phyloP scores from a whole-genome alignment of 2,888 invertebrate species.

The Lasioglossum malachurum region DNA sequence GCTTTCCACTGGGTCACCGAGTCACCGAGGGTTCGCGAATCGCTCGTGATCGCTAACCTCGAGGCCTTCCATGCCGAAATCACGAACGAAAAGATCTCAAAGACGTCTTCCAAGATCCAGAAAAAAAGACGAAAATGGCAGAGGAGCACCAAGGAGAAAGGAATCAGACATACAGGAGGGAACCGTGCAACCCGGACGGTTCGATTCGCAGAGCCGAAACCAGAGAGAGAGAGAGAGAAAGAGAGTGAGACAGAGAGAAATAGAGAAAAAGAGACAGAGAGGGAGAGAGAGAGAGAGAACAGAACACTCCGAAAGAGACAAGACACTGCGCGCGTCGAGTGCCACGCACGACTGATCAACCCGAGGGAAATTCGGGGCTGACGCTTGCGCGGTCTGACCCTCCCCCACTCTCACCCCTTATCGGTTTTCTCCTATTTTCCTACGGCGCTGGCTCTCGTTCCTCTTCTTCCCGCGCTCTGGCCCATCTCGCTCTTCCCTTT shows the following conservation, averaged over 20 bases:
- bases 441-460: neutral
- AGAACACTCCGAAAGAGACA: conserved; percentile 19
- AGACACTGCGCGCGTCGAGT: conserved; percentile 73
- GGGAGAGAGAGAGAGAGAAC: neutral
- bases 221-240: conserved; percentile 27
- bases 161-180: neutral
- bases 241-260: conserved; percentile 11
- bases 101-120: neutral
- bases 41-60: neutral
- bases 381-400: conserved; percentile 62
- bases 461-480: neutral
- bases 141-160: neutral
- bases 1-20: conserved; percentile 6
- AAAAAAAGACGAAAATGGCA: neutral
- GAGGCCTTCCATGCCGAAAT: neutral
- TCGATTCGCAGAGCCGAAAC: neutral
- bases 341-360: conserved; percentile 77
- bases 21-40: neutral
- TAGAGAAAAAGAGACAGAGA: neutral
- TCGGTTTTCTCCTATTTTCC: neutral
- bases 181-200: neutral
- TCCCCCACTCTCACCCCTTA: conserved; percentile 21
- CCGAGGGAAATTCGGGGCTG: conserved; percentile 61
- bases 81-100: neutral
- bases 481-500: neutral